These are phyloP conservation scores for Bombus impatiens DNA, from an alignment of 1,140 invertebrate genomes.

Conservation along the genomic window DNA sequence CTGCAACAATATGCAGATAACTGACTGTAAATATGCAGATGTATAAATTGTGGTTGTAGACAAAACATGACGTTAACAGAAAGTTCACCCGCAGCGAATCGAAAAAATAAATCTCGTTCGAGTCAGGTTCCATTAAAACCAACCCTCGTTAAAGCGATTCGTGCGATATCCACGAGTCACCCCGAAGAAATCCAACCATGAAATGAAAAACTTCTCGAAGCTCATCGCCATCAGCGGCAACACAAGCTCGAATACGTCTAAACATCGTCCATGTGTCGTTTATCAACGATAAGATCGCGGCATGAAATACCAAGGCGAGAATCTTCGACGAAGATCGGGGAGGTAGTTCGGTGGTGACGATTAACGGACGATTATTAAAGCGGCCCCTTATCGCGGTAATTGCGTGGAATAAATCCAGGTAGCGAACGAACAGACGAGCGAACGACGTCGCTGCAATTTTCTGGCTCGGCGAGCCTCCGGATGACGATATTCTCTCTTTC, in stretches of 20 bases:
- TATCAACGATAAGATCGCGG: slow-evolving; percentile 33
- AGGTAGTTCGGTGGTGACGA: slow-evolving; percentile 48
- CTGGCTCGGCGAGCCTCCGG: slow-evolving; percentile 57
- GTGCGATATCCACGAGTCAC: background rate
- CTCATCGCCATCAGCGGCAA: background rate
- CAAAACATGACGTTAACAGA: background rate
- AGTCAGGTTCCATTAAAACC: background rate
- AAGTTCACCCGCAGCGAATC: background rate
- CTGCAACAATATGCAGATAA: no score
- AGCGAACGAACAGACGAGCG: slow-evolving; percentile 52
- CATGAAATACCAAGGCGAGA: background rate
- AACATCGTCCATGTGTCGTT: slow-evolving; percentile 19
- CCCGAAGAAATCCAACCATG: background rate
- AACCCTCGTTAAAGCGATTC: background rate
- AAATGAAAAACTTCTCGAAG: background rate
- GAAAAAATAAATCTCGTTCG: background rate
- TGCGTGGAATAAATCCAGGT: slow-evolving; percentile 69
- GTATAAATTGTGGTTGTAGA: background rate
- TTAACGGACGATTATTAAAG: slow-evolving; percentile 72
- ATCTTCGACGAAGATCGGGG: slow-evolving; percentile 8
- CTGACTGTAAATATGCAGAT: background rate
- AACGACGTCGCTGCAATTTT: slow-evolving; percentile 63
- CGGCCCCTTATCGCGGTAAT: slow-evolving; percentile 68
- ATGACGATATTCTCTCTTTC: slow-evolving; percentile 30
- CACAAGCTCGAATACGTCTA: slow-evolving; percentile 1